Base-by-base conservation (phyloP, 2,888 invertebrate genomes). In the Aricia artaxerxes region DNA sequence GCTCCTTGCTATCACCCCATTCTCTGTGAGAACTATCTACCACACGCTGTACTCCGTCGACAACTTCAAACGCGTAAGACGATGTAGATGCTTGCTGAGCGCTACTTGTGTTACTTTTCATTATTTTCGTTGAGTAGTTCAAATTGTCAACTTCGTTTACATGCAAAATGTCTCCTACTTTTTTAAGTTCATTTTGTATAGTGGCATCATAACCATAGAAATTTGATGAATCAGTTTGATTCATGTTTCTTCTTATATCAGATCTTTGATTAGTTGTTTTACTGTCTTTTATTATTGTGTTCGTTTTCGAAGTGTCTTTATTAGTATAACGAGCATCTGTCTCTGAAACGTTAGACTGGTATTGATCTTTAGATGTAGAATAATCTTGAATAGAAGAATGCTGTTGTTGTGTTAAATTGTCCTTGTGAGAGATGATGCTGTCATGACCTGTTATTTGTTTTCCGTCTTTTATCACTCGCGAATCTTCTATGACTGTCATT, bases 21-120 rank as follows among this genome's bases (percentile, higher is more conserved):
- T 96, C 96, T 85, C 95, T 94, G 78, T 95, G 95, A 82, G 95
- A 93, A 82, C 94, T 93, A 81, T 96, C 96, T 13, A 96, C 91
- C 61, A 96, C 89, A 81, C 92, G 89, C 88, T 96, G 95, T 86
- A 96, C 95, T 3, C 96, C 96, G 85, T 96, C 95, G 57, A 96
- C 93, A 77, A 96, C 92, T 91, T 96, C 96, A 80, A 96, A 93
- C 4, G 94, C 95, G 84, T 96, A 96, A 76, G 96, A 96, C 6
- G 95, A 95, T 7, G 95, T 95, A 24, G 96, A 95, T 79, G 95
- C 96, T 89, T 96, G 95, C 78, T 95, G 93, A 77, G 94, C 93
- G 80, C 96, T 95, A 80, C 95, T 95, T 73, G 95, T 95, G 83
- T 95, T 94, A 83, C 95, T 95, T 84, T 96, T 95, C 80, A 95